A percentile compares a stretch with the other conserved stretches of the same genome.
Evolutionary conservation across 2,113 vertebrate species (phyloP).

Genomic region (Riparia riparia): DNA sequence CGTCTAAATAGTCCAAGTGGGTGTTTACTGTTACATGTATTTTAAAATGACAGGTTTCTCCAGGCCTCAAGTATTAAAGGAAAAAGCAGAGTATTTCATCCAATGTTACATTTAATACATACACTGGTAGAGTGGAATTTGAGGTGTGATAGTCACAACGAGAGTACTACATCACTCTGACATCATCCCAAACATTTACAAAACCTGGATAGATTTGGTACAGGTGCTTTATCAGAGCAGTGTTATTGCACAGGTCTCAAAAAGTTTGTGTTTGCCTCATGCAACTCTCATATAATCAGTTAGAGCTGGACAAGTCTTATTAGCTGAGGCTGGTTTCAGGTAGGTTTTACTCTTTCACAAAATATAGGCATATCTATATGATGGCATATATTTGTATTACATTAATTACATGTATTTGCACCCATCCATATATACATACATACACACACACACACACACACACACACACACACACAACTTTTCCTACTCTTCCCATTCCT

Average conservation of each 20-base stretch:
- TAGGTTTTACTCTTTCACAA: background rate
- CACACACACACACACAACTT: background rate
- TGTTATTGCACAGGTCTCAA: background rate
- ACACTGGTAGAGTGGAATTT: background rate
- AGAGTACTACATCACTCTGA: background rate
- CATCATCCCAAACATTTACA: background rate
- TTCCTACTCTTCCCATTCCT: background rate
- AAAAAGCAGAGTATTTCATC: background rate
- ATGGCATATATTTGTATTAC: too few species aligned
- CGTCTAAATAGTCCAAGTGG: background rate
- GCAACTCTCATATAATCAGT: background rate
- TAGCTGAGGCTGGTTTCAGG: background rate
- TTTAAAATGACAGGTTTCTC: background rate
- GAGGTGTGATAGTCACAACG: background rate
- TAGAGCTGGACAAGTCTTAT: background rate
- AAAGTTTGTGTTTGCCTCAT: background rate
- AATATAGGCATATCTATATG: background rate
- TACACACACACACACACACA: too few species aligned
- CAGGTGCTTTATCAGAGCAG: background rate
- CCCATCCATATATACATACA: background rate
- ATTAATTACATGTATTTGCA: background rate
- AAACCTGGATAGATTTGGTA: background rate
- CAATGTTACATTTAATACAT: rapidly evolving
- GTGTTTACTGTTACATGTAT: background rate
- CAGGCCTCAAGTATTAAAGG: background rate